phyloP scores from a whole-genome alignment of 2,888 invertebrate genomes.

The Pristionchus mayeri region DNA sequence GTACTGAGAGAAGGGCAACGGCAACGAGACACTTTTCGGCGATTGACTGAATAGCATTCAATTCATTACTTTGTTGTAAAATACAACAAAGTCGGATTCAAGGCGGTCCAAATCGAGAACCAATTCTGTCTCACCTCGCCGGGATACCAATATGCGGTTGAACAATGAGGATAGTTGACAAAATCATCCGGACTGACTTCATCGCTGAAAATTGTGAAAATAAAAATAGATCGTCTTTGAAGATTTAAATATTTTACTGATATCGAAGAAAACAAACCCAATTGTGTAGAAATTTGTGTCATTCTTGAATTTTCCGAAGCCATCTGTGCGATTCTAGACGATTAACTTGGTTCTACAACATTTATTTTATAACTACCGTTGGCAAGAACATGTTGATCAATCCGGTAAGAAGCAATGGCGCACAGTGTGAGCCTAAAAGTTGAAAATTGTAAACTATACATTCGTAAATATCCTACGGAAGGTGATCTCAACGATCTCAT shows the following conservation, averaged over 20 bases:
- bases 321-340: conserved; percentile 28
- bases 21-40: conserved; percentile 77
- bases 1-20: conserved; percentile 73
- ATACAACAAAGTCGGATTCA: neutral
- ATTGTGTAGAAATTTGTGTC: neutral
- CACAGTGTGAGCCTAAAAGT: conserved; percentile 63
- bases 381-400: conserved; percentile 72
- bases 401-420: conserved; percentile 71
- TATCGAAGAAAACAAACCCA: neutral
- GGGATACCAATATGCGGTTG: conserved; percentile 76
- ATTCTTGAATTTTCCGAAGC: neutral
- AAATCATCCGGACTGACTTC: neutral
- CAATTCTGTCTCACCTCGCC: conserved; percentile 62
- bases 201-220: neutral
- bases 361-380: too few relatives aligned
- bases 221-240: too few relatives aligned
- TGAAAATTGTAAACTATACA: too few relatives aligned
- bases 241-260: too few relatives aligned
- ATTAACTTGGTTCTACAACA: conserved; percentile 53
- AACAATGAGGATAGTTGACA: conserved; percentile 56
- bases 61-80: neutral
- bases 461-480: too few relatives aligned
- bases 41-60: neutral
- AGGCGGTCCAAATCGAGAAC: too few relatives aligned
- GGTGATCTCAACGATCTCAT: neutral